Conservation (phyloP, 2,113 vertebrate species). For the Heterochromis multidens region DNA sequence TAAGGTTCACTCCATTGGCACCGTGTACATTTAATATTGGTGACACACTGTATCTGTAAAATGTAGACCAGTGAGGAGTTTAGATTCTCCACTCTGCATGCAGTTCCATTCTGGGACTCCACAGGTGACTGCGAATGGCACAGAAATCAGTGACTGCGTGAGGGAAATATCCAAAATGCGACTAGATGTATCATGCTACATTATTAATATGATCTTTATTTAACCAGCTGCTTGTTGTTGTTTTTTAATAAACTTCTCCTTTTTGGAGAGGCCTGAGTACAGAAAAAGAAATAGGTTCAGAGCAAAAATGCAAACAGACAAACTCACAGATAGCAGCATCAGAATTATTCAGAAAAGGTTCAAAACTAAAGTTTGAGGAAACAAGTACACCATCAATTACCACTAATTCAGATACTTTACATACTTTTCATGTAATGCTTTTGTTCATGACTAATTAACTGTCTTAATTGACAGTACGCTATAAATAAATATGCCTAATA, state of each 20-base stretch:
- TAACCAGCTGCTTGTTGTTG: too few relatives aligned
- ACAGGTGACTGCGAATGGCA: neutral
- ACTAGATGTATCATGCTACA: neutral
- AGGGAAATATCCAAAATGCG: neutral
- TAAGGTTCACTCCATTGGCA: constrained; percentile 53
- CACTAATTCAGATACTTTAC: neutral
- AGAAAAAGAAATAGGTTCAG: neutral
- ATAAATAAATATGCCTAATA: too few relatives aligned
- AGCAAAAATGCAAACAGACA: neutral
- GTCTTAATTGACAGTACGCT: too few relatives aligned
- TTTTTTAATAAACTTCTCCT: too few relatives aligned
- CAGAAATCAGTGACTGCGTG: neutral
- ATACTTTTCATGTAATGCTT: too few relatives aligned
- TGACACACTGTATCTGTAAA: constrained; percentile 56
- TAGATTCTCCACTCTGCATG: constrained; percentile 4
- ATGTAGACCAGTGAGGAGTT: constrained; percentile 52
- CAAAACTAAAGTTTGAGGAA: neutral
- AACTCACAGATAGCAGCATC: neutral
- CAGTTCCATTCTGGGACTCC: neutral
- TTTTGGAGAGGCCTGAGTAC: neutral
- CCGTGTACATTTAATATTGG: constrained; percentile 10
- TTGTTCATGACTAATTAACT: too few relatives aligned
- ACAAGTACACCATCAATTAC: neutral
- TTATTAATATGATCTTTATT: neutral
- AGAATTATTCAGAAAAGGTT: neutral